A percentile compares a stretch with the other conserved stretches of the same genome.
These are phyloP conservation scores for Epizoanthus illoricatus DNA, from an alignment of 92 coral and sea anemone species.

Conservation along the genomic window DNA sequence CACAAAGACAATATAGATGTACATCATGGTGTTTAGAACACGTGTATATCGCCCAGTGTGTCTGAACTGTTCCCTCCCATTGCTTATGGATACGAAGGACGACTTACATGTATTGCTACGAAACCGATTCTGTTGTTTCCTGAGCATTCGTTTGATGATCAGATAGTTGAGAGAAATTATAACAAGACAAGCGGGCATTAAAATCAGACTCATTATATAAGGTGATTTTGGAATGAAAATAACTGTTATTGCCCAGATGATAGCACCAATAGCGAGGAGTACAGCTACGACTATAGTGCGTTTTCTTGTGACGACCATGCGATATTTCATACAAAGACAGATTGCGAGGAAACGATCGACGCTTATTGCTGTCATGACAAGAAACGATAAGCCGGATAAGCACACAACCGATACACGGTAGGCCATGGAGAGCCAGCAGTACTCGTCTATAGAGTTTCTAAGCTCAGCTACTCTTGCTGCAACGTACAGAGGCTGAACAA, in stretches of 20 bases:
- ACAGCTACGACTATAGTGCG: not conserved
- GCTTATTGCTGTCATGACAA: conserved; percentile 27
- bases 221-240: not conserved
- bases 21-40: conserved; percentile 10
- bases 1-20: conserved; percentile 11
- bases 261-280: not conserved
- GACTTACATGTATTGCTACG: not conserved
- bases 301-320: conserved; percentile 18
- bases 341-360: conserved; percentile 29
- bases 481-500: conserved; percentile 25
- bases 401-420: conserved; percentile 18
- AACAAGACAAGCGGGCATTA: conserved; percentile 31
- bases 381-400: conserved; percentile 17
- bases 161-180: conserved; percentile 30
- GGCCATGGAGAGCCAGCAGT: not conserved
- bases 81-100: not conserved
- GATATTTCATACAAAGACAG: conserved; percentile 16
- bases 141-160: conserved; percentile 24
- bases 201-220: not conserved
- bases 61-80: not conserved
- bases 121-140: not conserved
- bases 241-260: conserved; percentile 1
- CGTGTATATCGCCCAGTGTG: conserved; percentile 11
- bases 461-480: conserved; percentile 12
- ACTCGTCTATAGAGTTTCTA: not conserved